Base-by-base conservation (phyloP, 1,140 invertebrate genomes). In the Trachymyrmex septentrionalis region DNA sequence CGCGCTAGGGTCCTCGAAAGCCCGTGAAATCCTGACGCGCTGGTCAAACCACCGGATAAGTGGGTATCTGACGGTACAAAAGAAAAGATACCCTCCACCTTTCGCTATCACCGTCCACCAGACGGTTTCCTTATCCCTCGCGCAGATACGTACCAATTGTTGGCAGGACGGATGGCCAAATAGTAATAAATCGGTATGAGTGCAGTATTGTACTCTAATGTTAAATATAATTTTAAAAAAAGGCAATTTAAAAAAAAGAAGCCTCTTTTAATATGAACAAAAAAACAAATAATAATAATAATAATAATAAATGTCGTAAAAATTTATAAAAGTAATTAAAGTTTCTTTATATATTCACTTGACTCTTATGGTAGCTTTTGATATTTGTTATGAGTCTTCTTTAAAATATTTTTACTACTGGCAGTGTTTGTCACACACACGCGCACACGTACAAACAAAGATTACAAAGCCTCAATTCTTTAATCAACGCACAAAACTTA, bases 41-140 rank as follows among this genome's bases (percentile, higher is more conserved):
- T 66, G 88, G 88, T 85, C 80, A 78, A 69, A 61, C 82, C 71
- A 2, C 16, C 84, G 87, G 84, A 88, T 90, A 90, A 91, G 89
- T 91, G 82, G 89, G 57, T 90, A 90, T 90, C 64, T 59, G 50
- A 27, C 53, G 34, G 53, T 48, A 76, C 76, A 86, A 87, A 84
- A 80, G 76, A 73, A 84, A 73, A 89, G 81, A 87, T 87, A 80
- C 73, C 88, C 85, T 50, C 77, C 10, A 73, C 44, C 57, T 76
- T 50, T 44, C 78, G 76, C 88, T 90, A 86, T 90, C 78, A 81
- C 80, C 44, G 38, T 75, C 44, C 44, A 27, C 66, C 85, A 75
- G 88, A 90, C 86, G n/a, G n/a, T 84, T 85, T 64, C 14, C 19
- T 73, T 50, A 48, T 69, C 44, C 57, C 19, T 57, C 55, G 21